Conservation (phyloP, 2,797 vertebrate species). For the Falco rusticolus region DNA sequence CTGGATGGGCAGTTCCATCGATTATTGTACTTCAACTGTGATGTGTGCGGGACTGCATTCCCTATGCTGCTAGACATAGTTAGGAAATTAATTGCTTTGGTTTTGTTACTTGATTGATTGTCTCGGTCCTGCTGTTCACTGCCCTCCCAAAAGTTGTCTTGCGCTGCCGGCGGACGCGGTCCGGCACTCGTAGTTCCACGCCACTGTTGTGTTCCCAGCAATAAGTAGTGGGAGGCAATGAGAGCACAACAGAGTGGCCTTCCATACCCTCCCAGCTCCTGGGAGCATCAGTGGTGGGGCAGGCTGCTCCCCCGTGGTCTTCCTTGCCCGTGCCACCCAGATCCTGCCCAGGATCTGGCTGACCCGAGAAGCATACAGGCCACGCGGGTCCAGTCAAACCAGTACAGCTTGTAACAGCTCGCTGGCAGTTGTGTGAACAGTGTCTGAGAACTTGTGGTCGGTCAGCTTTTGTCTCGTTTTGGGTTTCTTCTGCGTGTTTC, state of each 20-base stretch:
- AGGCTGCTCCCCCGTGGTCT: constrained; percentile 63
- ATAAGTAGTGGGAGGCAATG: constrained; percentile 71
- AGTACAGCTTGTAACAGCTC: constrained; percentile 62
- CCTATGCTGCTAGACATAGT: constrained; percentile 77
- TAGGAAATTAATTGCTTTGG: constrained; percentile 77
- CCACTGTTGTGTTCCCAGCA: constrained; percentile 55
- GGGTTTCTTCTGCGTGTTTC: constrained; percentile 21
- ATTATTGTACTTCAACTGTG: constrained; percentile 74
- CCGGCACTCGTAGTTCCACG: neutral
- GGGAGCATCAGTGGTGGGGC: neutral
- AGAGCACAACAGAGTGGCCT: constrained; percentile 68
- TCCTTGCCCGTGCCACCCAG: constrained; percentile 60
- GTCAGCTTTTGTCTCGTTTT: constrained; percentile 47
- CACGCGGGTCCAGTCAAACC: constrained; percentile 56
- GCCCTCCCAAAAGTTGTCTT: constrained; percentile 18
- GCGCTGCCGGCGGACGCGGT: neutral
- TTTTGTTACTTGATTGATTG: constrained; percentile 78
- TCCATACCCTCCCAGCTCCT: neutral
- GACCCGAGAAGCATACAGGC: constrained; percentile 43
- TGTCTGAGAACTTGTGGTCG: constrained; percentile 68
- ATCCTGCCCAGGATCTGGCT: constrained; percentile 72
- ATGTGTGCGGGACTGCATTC: constrained; percentile 77
- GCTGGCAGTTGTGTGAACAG: constrained; percentile 69
- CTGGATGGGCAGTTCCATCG: constrained; percentile 77
- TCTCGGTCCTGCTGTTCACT: constrained; percentile 58